phyloP scores from a whole-genome alignment of 2,888 invertebrate species.

The Leptinotarsa peninsularis region DNA sequence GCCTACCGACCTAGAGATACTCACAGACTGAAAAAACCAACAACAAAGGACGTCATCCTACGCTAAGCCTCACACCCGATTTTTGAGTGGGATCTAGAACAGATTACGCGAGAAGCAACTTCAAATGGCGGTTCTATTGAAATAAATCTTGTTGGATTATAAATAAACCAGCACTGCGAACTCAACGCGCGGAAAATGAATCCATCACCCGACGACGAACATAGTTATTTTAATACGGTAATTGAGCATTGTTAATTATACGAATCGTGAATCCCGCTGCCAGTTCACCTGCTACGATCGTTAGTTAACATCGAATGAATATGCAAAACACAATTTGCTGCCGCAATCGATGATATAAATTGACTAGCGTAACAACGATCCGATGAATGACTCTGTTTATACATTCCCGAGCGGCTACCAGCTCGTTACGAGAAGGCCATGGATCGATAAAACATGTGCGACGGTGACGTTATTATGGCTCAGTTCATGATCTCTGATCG shows the following conservation, averaged over 20 bases:
- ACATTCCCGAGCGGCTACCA: background rate
- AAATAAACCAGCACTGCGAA: background rate
- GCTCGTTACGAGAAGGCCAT: background rate
- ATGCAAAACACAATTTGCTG: constrained; percentile 18
- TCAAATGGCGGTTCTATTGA: background rate
- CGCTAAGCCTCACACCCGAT: too few species aligned
- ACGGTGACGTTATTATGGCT: background rate
- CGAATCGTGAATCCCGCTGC: constrained; percentile 30
- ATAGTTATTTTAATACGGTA: constrained; percentile 42
- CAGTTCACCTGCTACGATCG: constrained; percentile 13
- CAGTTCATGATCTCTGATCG: background rate
- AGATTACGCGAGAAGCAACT: too few species aligned
- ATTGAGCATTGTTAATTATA: constrained; percentile 41
- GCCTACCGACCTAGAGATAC: too few species aligned
- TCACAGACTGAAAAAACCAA: too few species aligned
- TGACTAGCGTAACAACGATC: background rate
- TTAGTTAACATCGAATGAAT: constrained; percentile 20
- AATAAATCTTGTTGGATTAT: background rate
- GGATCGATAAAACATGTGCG: background rate
- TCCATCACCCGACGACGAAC: constrained; percentile 34
- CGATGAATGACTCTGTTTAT: constrained; percentile 14
- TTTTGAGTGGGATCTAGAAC: too few species aligned
- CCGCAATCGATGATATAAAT: constrained; percentile 14
- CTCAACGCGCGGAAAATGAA: constrained; percentile 24
- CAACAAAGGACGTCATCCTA: too few species aligned